Conservation (phyloP, 53 echinoderm and acorn worm species). For the Apostichopus leukothele region DNA sequence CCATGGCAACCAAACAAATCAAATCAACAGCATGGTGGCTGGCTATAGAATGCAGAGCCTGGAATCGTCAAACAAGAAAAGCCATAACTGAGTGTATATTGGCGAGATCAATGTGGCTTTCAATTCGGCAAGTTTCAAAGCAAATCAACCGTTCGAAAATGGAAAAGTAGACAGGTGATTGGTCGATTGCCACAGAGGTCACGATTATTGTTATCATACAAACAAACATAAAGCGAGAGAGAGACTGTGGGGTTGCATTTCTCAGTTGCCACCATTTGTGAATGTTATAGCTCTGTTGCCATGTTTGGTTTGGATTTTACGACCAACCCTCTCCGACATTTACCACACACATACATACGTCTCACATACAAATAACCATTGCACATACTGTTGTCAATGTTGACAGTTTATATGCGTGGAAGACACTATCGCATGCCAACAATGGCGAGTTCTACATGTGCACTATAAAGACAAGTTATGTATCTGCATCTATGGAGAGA, state of each 20-base stretch:
- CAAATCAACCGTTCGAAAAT: neutral
- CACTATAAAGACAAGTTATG: too few relatives aligned
- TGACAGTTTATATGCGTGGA: too few relatives aligned
- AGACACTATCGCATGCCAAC: too few relatives aligned
- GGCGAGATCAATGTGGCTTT: neutral
- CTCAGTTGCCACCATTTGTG: neutral
- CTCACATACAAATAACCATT: too few relatives aligned
- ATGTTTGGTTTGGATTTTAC: neutral
- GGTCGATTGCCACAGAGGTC: neutral
- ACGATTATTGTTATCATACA: neutral
- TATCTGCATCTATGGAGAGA: too few relatives aligned
- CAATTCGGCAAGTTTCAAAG: slow-evolving; percentile 12
- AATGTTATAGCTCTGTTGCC: neutral
- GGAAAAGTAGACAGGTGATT: slow-evolving; percentile 6
- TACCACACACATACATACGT: too few relatives aligned
- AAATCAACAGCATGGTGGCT: neutral
- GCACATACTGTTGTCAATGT: too few relatives aligned
- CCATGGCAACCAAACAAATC: neutral
- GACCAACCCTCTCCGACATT: neutral
- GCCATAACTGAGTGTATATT: neutral
- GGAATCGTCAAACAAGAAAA: neutral
- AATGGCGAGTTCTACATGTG: too few relatives aligned
- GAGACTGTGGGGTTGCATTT: too few relatives aligned
- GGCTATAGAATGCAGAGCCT: neutral
- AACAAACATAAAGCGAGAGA: neutral